Evolutionary conservation across 2,888 invertebrate species (phyloP).

Genomic region (Drosophila macrospina): DNA sequence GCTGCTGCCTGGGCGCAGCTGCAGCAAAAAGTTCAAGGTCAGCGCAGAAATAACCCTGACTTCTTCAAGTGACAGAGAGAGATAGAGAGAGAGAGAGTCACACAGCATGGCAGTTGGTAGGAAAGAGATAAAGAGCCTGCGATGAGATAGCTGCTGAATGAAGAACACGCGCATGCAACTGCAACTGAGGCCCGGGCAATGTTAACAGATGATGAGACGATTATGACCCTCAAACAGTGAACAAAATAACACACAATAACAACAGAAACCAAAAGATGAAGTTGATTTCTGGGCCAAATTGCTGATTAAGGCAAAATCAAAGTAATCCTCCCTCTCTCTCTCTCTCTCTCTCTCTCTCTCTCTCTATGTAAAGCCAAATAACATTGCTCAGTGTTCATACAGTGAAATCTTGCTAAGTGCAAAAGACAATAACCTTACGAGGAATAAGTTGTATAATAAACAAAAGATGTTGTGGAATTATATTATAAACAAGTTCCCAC

Average conservation of each 20-base stretch:
- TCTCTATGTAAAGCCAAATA: slow-evolving; percentile 25
- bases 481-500: too few relatives aligned
- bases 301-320: slow-evolving; percentile 58
- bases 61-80: slow-evolving; percentile 42
- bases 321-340: too few relatives aligned
- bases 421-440: not conserved
- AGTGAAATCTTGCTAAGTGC: not conserved
- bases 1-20: slow-evolving; percentile 37
- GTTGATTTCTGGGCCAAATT: slow-evolving; percentile 35
- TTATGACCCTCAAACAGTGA: slow-evolving; percentile 24
- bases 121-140: slow-evolving; percentile 14
- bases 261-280: slow-evolving; percentile 22
- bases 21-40: slow-evolving; percentile 77
- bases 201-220: slow-evolving; percentile 37
- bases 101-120: too few relatives aligned
- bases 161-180: slow-evolving; percentile 23
- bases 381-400: slow-evolving; percentile 11
- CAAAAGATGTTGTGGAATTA: not conserved
- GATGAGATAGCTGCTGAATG: slow-evolving; percentile 13
- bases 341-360: too few relatives aligned
- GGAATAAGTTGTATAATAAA: not conserved
- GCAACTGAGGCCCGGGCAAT: slow-evolving; percentile 18
- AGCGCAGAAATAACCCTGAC: slow-evolving; percentile 58
- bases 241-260: not conserved
- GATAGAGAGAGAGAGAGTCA: not conserved